A percentile compares a stretch with the other conserved stretches of the same genome.
Evolutionary conservation across 35 echinoderm and acorn worm species (phyloP).

Genomic region (Hemicentrotus pulcherrimus): DNA sequence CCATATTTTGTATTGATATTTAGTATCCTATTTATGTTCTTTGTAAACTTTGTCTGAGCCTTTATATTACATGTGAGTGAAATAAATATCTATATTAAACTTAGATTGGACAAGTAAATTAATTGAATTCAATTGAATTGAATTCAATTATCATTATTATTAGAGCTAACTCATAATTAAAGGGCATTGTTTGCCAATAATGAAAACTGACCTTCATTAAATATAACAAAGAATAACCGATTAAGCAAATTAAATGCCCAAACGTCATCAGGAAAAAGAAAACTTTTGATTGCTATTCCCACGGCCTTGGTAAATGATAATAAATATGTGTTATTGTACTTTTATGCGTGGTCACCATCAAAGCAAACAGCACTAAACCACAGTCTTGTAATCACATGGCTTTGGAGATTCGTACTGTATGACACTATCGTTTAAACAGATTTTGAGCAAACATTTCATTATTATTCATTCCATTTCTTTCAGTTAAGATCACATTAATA

Average conservation of each 20-base stretch:
- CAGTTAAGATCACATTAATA: too few relatives aligned
- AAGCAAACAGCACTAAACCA: not conserved
- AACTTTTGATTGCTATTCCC: not conserved
- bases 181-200: not conserved
- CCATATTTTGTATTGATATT: too few relatives aligned
- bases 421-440: not conserved
- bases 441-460: not conserved
- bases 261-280: not conserved
- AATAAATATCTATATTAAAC: too few relatives aligned
- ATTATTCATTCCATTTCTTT: not conserved
- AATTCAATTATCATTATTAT: too few relatives aligned
- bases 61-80: too few relatives aligned
- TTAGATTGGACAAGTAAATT: too few relatives aligned
- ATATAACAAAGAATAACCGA: not conserved
- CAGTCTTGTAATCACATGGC: not conserved
- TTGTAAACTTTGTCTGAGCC: too few relatives aligned
- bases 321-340: not conserved
- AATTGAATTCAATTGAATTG: too few relatives aligned
- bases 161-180: not conserved
- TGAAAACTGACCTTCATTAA: not conserved
- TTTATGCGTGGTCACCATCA: not conserved
- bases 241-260: not conserved
- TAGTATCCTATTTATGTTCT: too few relatives aligned
- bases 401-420: not conserved
- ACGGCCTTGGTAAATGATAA: not conserved